Conservation (phyloP, 2,888 invertebrate genomes). For the Morpho deidamia region DNA sequence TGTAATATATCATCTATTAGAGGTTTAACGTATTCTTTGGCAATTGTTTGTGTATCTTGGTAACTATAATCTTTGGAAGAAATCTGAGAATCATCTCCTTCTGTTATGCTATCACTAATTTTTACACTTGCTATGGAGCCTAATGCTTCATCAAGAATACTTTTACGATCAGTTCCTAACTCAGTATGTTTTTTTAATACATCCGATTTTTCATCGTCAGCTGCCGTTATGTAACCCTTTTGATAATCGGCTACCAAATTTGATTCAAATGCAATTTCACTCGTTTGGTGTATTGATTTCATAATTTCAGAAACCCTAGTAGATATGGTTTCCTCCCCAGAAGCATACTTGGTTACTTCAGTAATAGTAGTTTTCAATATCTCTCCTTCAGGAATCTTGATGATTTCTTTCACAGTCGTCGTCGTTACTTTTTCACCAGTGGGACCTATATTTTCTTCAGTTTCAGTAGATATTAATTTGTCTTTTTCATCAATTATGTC, state of each 20-base stretch:
- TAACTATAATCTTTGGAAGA: slow-evolving; percentile 37
- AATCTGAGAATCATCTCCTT: not conserved
- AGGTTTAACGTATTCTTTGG: slow-evolving; percentile 64
- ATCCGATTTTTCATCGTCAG: not conserved
- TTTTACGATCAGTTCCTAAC: not conserved
- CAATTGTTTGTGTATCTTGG: slow-evolving; percentile 49
- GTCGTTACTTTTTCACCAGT: slow-evolving; percentile 24
- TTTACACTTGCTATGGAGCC: not conserved
- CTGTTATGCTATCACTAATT: not conserved
- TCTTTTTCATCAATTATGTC: slow-evolving; percentile 4
- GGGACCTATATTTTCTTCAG: slow-evolving; percentile 12
- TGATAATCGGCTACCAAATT: not conserved
- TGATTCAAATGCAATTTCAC: slow-evolving; percentile 10
- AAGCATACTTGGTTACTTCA: slow-evolving; percentile 24
- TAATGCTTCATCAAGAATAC: not conserved
- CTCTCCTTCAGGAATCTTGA: slow-evolving; percentile 24
- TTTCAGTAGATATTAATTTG: slow-evolving; percentile 9
- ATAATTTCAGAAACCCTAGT: slow-evolving; percentile 25
- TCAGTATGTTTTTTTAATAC: not conserved
- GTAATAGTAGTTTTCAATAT: slow-evolving; percentile 22
- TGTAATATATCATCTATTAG: slow-evolving; percentile 67
- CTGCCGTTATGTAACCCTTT: not conserved
- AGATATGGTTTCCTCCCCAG: slow-evolving; percentile 24
- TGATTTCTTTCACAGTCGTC: slow-evolving; percentile 19
- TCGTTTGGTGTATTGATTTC: slow-evolving; percentile 12